phyloP scores from a whole-genome alignment of 2,113 vertebrate genomes.

The Seriola aureovittata region DNA sequence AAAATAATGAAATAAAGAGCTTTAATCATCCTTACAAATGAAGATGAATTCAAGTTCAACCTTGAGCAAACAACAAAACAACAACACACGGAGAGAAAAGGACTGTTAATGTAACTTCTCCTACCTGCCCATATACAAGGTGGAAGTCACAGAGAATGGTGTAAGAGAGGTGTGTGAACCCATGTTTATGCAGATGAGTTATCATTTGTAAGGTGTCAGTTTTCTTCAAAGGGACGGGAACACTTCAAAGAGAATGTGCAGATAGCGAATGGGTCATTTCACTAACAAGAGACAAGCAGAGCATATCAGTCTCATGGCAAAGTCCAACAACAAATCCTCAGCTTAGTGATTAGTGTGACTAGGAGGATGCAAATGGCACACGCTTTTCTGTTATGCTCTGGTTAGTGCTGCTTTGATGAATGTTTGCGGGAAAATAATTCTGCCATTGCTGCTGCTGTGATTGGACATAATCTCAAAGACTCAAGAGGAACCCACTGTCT shows the following conservation, averaged over 20 bases:
- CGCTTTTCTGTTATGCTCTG: neutral
- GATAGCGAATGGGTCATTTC: slow-evolving; percentile 59
- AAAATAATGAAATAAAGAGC: slow-evolving; percentile 10
- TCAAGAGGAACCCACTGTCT: too few relatives aligned
- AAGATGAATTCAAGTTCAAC: slow-evolving; percentile 21
- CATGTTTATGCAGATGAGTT: slow-evolving; percentile 65
- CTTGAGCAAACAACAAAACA: slow-evolving; percentile 59
- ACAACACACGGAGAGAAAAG: slow-evolving; percentile 13
- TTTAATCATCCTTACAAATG: slow-evolving; percentile 59
- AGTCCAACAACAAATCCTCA: slow-evolving; percentile 30
- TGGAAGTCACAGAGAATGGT: slow-evolving; percentile 48
- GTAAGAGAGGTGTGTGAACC: slow-evolving; percentile 43
- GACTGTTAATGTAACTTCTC: slow-evolving; percentile 21
- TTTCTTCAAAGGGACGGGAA: slow-evolving; percentile 66
- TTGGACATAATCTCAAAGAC: neutral
- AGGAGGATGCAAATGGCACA: slow-evolving; percentile 10
- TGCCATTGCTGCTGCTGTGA: neutral
- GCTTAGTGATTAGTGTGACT: slow-evolving; percentile 18
- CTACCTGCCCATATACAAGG: slow-evolving; percentile 53
- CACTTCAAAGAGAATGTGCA: slow-evolving; percentile 63
- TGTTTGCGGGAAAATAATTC: neutral
- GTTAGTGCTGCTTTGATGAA: slow-evolving; percentile 34
- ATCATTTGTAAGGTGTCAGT: slow-evolving; percentile 66
- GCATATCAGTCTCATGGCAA: neutral
- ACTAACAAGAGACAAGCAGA: slow-evolving; percentile 45